Conservation (phyloP, 2,113 vertebrate species). For the Hyla sarda region DNA sequence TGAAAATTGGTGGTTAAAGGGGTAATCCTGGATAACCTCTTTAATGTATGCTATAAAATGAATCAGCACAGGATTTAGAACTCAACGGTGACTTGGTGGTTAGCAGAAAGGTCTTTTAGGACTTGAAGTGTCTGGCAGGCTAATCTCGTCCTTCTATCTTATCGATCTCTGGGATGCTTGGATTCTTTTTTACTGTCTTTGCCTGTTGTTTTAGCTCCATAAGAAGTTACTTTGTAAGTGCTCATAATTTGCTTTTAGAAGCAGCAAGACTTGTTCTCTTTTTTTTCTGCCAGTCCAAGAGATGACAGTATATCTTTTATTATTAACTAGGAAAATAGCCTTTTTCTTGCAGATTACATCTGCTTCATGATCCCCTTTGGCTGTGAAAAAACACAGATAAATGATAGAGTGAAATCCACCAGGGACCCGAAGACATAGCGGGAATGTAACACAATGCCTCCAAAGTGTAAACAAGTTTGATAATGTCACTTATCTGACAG, state of each 20-base stretch:
- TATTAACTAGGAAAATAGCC: constrained; percentile 19
- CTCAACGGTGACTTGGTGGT: too few relatives aligned
- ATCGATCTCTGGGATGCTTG: background rate
- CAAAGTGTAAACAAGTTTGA: constrained; percentile 46
- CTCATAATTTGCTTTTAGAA: constrained; percentile 10
- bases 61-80: too few relatives aligned
- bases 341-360: constrained; percentile 14
- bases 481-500: constrained; percentile 52
- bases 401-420: constrained; percentile 3
- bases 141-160: background rate
- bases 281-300: too few relatives aligned
- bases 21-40: too few relatives aligned
- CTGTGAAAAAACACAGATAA: background rate
- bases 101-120: background rate
- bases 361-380: constrained; percentile 5
- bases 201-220: background rate
- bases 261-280: background rate
- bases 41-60: too few relatives aligned
- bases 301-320: constrained; percentile 26
- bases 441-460: constrained; percentile 7
- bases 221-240: background rate
- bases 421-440: background rate
- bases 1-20: too few relatives aligned
- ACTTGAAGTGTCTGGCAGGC: background rate
- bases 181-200: background rate